These are phyloP conservation scores for Piaya cayana DNA, from an alignment of 2,113 vertebrate genomes.

Conservation along the genomic window DNA sequence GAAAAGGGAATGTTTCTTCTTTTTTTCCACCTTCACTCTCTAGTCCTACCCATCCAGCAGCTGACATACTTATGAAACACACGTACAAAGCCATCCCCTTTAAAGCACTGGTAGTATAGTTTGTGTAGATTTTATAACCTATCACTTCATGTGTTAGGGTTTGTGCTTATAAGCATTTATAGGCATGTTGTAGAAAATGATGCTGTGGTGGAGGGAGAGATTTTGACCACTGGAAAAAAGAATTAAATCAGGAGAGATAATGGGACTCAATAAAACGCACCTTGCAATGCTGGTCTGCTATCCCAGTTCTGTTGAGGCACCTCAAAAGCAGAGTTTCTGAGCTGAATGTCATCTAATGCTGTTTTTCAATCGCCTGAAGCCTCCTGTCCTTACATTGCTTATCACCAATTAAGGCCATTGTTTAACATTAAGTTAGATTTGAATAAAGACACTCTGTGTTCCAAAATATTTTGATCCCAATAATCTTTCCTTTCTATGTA, in stretches of 20 bases:
- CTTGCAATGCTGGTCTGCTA: neutral
- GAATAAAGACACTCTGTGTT: conserved; percentile 28
- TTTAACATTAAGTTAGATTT: conserved; percentile 17
- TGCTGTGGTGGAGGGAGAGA: fast-evolving
- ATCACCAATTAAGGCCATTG: neutral
- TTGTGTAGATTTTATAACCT: neutral
- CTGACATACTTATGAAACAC: neutral
- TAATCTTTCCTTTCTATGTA: neutral
- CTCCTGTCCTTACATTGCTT: conserved; percentile 11
- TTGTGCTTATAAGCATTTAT: neutral
- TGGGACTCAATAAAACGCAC: neutral
- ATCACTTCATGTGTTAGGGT: neutral
- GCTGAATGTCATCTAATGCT: conserved; percentile 4
- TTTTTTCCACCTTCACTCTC: neutral
- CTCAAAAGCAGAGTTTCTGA: conserved; percentile 1
- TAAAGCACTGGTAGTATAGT: neutral
- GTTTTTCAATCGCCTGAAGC: conserved; percentile 39
- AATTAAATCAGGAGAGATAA: neutral
- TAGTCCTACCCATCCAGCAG: neutral
- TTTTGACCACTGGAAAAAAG: neutral
- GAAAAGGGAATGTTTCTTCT: neutral
- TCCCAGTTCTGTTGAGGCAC: neutral
- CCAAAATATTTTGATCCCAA: conserved; percentile 13
- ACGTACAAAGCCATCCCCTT: neutral
- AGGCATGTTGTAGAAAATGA: neutral